Percentiles rank a stretch among this genome's conserved stretches.
Evolutionary conservation across 2,888 invertebrate genomes (phyloP).

Genomic region (Caenorhabditis sp.): DNA sequence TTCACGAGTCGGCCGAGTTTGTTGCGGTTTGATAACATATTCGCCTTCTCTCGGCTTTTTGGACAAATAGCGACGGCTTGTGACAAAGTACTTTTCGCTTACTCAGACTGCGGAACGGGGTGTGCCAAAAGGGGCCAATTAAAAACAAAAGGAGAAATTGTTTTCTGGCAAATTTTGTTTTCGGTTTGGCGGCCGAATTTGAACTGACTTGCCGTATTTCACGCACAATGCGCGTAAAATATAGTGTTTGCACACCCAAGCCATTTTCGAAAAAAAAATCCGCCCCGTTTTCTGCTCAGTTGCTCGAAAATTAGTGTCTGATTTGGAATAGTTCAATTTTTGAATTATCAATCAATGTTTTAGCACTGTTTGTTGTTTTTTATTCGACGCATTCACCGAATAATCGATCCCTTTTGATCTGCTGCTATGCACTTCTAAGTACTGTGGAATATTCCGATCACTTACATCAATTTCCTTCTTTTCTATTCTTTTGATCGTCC

Average conservation of each 20-base stretch:
- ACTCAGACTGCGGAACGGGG: not conserved
- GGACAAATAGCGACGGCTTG: conserved; percentile 9
- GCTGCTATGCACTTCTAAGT: too few species aligned
- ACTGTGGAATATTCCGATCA: too few species aligned
- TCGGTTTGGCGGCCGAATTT: not conserved
- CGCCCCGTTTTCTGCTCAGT: not conserved
- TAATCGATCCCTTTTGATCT: too few species aligned
- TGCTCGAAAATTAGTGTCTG: conserved; percentile 14
- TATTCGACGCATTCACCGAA: too few species aligned
- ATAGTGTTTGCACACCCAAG: conserved; percentile 18
- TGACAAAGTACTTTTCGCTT: conserved; percentile 14
- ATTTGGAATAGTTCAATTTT: not conserved
- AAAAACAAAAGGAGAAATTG: too few species aligned
- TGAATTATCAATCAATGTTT: too few species aligned
- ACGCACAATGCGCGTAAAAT: conserved; percentile 26
- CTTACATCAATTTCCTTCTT: not conserved
- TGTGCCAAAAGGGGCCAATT: too few species aligned
- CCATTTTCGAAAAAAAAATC: not conserved
- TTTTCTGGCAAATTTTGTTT: too few species aligned
- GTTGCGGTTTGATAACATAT: conserved; percentile 49
- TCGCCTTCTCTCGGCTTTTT: conserved; percentile 8
- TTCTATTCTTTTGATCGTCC: not conserved
- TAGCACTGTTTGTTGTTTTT: too few species aligned
- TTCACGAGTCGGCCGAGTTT: conserved; percentile 44
- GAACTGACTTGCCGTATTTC: conserved; percentile 13